phyloP scores from a whole-genome alignment of 2,888 invertebrate genomes.

The Agonopterix arenella region DNA sequence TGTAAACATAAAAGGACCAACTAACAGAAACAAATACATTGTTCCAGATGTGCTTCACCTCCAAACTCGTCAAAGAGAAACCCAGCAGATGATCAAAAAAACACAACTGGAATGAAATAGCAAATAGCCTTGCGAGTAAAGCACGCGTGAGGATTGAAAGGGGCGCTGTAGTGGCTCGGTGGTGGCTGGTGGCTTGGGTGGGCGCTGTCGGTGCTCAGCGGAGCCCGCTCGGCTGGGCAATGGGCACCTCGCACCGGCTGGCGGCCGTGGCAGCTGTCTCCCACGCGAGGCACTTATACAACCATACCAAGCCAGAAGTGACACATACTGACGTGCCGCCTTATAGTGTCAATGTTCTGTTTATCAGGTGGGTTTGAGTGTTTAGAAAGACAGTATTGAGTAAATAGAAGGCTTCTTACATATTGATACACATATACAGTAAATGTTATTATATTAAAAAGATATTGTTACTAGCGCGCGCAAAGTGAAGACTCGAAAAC shows the following conservation, averaged over 20 bases:
- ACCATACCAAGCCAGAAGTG: slow-evolving; percentile 63
- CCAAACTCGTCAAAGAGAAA: slow-evolving; percentile 14
- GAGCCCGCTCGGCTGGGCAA: slow-evolving; percentile 77
- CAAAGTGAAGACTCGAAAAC: too few species aligned
- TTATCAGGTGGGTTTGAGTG: slow-evolving; percentile 83
- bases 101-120: slow-evolving; percentile 21
- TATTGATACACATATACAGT: too few species aligned
- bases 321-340: slow-evolving; percentile 46
- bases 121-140: slow-evolving; percentile 17
- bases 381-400: not conserved
- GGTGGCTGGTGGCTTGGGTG: slow-evolving; percentile 53
- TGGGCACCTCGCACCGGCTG: slow-evolving; percentile 81
- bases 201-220: slow-evolving; percentile 60
- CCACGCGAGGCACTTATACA: slow-evolving; percentile 60
- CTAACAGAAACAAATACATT: slow-evolving; percentile 15
- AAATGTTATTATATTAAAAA: too few species aligned
- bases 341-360: slow-evolving; percentile 79
- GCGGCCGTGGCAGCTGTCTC: slow-evolving; percentile 75
- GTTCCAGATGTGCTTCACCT: slow-evolving; percentile 40
- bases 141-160: slow-evolving; percentile 21
- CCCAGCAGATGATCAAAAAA: slow-evolving; percentile 20
- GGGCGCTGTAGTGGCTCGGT: slow-evolving; percentile 60
- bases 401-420: too few species aligned
- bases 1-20: too few species aligned
- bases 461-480: too few species aligned